Evolutionary conservation across 1,140 invertebrate species (phyloP).

Genomic region (Nymphalis io): DNA sequence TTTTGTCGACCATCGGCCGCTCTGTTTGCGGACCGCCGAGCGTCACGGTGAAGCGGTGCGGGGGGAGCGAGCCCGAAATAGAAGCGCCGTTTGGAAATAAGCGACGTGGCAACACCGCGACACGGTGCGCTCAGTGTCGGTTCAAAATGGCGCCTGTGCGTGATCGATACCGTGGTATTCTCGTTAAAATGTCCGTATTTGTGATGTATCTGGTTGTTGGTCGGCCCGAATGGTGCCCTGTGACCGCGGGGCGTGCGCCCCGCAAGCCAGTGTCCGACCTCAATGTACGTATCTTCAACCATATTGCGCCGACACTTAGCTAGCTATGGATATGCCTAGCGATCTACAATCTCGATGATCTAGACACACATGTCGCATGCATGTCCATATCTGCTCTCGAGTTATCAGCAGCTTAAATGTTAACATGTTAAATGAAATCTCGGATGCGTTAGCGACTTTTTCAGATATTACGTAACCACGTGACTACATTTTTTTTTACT

Average conservation of each 20-base stretch:
- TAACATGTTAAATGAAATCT: slow-evolving; percentile 42
- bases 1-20: slow-evolving; percentile 58
- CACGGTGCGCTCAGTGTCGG: slow-evolving; percentile 70
- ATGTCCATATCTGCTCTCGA: slow-evolving; percentile 57
- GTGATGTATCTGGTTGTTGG: slow-evolving; percentile 72
- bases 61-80: slow-evolving; percentile 71
- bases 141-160: slow-evolving; percentile 79
- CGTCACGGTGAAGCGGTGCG: slow-evolving; percentile 47
- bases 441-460: slow-evolving; percentile 42
- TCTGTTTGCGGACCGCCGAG: slow-evolving; percentile 54
- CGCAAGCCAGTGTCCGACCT: slow-evolving; percentile 61
- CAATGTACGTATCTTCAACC: slow-evolving; percentile 75
- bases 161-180: slow-evolving; percentile 78
- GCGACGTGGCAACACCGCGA: slow-evolving; percentile 77
- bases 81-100: slow-evolving; percentile 69
- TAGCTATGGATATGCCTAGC: slow-evolving; percentile 67
- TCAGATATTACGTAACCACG: slow-evolving; percentile 47
- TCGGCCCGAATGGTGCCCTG: slow-evolving; percentile 66
- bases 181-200: slow-evolving; percentile 71
- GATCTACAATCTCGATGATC: slow-evolving; percentile 49
- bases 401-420: slow-evolving; percentile 41
- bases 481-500: slow-evolving; percentile 1
- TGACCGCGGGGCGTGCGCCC: slow-evolving; percentile 59
- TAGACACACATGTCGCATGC: slow-evolving; percentile 47
- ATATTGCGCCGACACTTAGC: slow-evolving; percentile 73